Evolutionary conservation across 2,113 vertebrate species (phyloP).

Genomic region (Eulacestoma nigropectus): DNA sequence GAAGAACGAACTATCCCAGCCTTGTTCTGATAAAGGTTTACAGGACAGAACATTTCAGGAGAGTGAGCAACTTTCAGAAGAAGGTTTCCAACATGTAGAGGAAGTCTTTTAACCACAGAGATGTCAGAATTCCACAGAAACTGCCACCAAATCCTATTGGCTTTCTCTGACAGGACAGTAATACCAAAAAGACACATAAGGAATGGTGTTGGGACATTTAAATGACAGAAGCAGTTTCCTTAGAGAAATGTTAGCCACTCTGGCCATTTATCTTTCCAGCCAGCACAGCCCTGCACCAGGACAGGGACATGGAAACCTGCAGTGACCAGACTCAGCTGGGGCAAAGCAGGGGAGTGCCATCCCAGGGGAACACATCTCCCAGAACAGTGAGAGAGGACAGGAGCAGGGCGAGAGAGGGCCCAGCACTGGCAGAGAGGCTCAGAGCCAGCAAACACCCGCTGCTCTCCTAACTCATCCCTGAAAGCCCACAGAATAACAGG

Average conservation of each 20-base stretch:
- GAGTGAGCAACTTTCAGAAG: neutral
- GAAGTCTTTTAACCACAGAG: neutral
- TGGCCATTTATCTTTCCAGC: neutral
- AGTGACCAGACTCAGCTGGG: neutral
- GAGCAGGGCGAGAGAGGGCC: neutral
- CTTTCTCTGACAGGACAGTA: neutral
- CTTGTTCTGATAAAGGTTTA: neutral
- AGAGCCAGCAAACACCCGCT: accelerated
- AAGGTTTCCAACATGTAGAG: neutral
- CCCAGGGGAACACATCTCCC: accelerated
- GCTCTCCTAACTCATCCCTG: neutral
- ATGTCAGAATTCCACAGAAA: neutral
- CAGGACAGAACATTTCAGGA: neutral
- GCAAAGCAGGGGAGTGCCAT: neutral
- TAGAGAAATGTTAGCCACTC: neutral
- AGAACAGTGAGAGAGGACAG: neutral
- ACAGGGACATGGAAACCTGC: neutral
- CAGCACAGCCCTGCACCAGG: neutral
- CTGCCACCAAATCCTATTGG: neutral
- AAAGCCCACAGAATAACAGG: neutral
- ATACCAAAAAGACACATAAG: neutral
- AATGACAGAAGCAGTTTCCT: neutral
- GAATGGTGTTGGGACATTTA: neutral
- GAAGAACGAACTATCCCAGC: neutral
- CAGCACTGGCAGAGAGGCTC: neutral